Conservation (phyloP, 2,797 vertebrate species). For the Sebastes kiyomatsui region DNA sequence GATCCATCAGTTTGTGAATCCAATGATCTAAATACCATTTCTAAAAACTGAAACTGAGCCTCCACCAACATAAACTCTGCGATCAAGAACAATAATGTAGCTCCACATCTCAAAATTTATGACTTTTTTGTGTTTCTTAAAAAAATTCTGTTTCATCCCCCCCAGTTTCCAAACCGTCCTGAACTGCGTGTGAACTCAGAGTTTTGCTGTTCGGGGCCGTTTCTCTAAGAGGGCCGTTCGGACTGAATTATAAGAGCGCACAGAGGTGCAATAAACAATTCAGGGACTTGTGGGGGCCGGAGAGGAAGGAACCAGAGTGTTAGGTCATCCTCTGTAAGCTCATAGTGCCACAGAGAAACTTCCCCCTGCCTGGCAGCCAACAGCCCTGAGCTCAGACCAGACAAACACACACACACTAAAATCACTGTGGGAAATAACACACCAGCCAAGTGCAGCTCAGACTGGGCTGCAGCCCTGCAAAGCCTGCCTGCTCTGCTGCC, state of each 20-base stretch:
- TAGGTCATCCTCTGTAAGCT: conserved; percentile 73
- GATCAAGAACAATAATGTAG: not conserved
- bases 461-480: conserved; percentile 28
- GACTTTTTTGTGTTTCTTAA: not conserved
- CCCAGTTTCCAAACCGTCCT: not conserved
- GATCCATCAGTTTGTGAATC: not conserved
- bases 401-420: conserved; percentile 27
- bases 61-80: not conserved
- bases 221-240: not conserved
- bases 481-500: conserved; percentile 32
- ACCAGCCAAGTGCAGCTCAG: conserved; percentile 52
- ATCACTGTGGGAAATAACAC: conserved; percentile 61
- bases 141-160: not conserved
- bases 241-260: conserved; percentile 42
- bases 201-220: not conserved
- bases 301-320: conserved; percentile 73
- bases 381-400: conserved; percentile 44
- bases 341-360: conserved; percentile 65
- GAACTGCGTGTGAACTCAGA: conserved; percentile 7
- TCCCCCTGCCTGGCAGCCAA: conserved; percentile 58
- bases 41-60: not conserved
- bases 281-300: conserved; percentile 53
- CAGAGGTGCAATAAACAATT: conserved; percentile 64
- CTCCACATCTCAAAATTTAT: not conserved
- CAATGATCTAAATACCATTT: not conserved